Conservation (phyloP, 2,888 invertebrate genomes). For the Luffia ferchaultella region DNA sequence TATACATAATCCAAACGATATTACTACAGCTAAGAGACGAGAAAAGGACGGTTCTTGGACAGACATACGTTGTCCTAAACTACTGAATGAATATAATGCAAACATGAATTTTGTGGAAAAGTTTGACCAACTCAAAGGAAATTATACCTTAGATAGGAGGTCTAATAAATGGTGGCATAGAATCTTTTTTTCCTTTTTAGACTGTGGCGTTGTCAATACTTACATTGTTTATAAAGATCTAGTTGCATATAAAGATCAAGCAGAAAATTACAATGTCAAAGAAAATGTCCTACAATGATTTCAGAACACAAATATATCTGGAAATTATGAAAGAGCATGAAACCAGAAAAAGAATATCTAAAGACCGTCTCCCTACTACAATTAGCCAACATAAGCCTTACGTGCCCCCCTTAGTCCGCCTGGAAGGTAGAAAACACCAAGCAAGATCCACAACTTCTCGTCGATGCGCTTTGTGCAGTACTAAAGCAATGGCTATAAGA, state of each 20-base stretch:
- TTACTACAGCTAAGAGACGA: conserved; percentile 6
- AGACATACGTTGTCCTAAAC: conserved; percentile 13
- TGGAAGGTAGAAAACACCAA: not conserved
- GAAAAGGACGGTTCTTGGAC: conserved; percentile 7
- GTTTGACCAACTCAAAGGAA: conserved; percentile 16
- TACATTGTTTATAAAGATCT: no score
- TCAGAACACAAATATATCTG: not conserved
- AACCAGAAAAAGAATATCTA: not conserved
- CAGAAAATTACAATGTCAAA: no score
- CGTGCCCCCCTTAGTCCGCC: not conserved
- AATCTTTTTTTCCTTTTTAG: conserved; percentile 13
- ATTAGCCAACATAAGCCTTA: not conserved
- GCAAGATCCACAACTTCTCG: not conserved
- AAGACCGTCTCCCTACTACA: not conserved
- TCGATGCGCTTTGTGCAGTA: not conserved
- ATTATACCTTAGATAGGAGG: conserved; percentile 14
- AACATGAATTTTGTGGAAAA: conserved; percentile 17
- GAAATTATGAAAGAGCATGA: not conserved
- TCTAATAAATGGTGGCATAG: conserved; percentile 11
- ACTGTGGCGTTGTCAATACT: conserved; percentile 6
- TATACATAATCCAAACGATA: conserved; percentile 12
- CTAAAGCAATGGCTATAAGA: no score
- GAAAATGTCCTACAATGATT: no score
- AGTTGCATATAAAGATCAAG: no score
- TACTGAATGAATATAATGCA: conserved; percentile 13